These are phyloP conservation scores for Podarcis siculus DNA, from an alignment of 2,797 vertebrate genomes.

Conservation along the genomic window DNA sequence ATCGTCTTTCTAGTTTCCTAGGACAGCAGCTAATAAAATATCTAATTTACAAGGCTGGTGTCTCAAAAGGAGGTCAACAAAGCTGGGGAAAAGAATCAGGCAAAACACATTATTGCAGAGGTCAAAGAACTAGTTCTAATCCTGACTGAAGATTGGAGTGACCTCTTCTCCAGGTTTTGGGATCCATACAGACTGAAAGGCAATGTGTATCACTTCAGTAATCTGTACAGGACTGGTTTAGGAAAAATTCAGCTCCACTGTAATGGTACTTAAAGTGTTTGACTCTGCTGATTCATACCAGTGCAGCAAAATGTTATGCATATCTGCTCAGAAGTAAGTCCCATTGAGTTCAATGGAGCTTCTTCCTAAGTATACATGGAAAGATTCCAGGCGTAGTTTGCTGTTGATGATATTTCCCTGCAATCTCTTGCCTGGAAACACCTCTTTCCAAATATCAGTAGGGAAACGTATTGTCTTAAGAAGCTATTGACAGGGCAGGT, in stretches of 20 bases:
- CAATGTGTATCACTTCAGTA: neutral
- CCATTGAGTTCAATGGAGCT: neutral
- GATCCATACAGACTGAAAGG: neutral
- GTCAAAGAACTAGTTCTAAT: neutral
- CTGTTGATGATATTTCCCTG: neutral
- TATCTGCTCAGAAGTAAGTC: neutral
- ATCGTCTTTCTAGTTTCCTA: neutral
- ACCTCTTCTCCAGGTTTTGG: neutral
- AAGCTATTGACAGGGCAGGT: neutral
- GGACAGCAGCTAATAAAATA: neutral
- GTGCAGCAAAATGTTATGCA: neutral
- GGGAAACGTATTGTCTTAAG: neutral
- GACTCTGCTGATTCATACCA: neutral
- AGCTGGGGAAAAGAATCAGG: neutral
- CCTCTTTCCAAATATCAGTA: neutral
- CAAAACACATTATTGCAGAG: neutral
- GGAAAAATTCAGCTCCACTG: neutral
- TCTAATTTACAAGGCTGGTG: neutral
- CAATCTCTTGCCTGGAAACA: neutral
- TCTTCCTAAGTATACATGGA: too few species aligned
- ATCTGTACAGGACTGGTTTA: neutral
- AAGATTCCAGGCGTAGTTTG: neutral
- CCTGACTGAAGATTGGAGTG: neutral
- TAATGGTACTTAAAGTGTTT: neutral
- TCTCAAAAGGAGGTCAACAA: neutral